phyloP scores from a whole-genome alignment of 1,140 invertebrate genomes.

The Heliconius hermathena region DNA sequence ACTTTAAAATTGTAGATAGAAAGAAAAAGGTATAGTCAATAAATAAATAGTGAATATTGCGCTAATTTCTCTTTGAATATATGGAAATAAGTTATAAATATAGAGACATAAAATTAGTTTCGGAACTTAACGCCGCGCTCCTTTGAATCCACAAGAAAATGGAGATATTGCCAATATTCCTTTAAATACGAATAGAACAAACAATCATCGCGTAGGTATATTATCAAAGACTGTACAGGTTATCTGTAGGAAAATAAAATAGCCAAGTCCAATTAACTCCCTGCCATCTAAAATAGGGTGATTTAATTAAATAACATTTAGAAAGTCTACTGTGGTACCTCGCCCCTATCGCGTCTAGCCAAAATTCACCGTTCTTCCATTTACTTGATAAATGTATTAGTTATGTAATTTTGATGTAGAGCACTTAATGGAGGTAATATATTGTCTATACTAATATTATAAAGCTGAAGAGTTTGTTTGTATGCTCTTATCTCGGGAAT shows the following conservation, averaged over 20 bases:
- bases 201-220: not conserved
- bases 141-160: no score
- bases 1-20: not conserved
- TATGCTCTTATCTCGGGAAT: no score
- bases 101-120: no score
- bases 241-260: not conserved
- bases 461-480: not conserved
- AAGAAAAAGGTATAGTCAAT: no score
- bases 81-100: no score
- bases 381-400: not conserved
- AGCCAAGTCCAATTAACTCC: not conserved
- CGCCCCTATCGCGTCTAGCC: not conserved
- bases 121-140: no score
- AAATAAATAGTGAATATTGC: no score
- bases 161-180: no score
- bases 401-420: not conserved
- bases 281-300: not conserved
- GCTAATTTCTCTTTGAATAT: no score
- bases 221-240: no score
- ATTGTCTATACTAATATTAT: not conserved
- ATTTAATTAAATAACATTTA: not conserved
- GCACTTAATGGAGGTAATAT: conserved; percentile 2
- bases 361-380: not conserved
- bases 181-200: no score
- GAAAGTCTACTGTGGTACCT: not conserved